Conservation (phyloP, 53 echinoderm and acorn worm genomes). For the Echinometra lucunter region DNA sequence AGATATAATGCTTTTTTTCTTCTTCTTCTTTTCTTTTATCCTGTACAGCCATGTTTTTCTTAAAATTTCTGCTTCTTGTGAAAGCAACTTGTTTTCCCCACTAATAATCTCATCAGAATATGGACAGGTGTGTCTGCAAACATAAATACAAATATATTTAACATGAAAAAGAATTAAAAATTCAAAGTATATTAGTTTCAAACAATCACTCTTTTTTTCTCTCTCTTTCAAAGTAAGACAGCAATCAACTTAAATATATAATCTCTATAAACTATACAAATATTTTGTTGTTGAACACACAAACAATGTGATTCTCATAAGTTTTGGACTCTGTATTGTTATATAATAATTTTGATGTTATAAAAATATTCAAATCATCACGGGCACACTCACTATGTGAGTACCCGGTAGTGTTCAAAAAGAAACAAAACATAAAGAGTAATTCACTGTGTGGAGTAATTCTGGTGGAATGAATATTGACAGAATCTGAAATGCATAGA, state of each 20-base stretch:
- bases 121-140: neutral
- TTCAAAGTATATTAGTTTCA: constrained; percentile 13
- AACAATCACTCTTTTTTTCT: constrained; percentile 49
- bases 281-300: constrained; percentile 11
- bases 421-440: neutral
- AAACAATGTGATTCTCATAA: neutral
- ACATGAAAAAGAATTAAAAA: neutral
- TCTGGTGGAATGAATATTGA: neutral
- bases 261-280: constrained; percentile 29
- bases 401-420: neutral
- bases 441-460: neutral
- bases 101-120: neutral
- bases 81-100: neutral
- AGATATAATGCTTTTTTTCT: neutral
- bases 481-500: constrained; percentile 14
- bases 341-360: neutral
- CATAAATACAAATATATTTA: constrained; percentile 18
- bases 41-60: no score
- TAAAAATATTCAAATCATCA: neutral
- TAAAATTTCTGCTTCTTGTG: neutral
- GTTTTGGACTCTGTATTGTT: neutral
- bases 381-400: neutral
- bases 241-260: constrained; percentile 47
- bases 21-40: neutral
- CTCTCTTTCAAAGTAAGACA: constrained; percentile 2